Conservation (phyloP, 2,113 vertebrate genomes). For the Rhynchomys soricoides region DNA sequence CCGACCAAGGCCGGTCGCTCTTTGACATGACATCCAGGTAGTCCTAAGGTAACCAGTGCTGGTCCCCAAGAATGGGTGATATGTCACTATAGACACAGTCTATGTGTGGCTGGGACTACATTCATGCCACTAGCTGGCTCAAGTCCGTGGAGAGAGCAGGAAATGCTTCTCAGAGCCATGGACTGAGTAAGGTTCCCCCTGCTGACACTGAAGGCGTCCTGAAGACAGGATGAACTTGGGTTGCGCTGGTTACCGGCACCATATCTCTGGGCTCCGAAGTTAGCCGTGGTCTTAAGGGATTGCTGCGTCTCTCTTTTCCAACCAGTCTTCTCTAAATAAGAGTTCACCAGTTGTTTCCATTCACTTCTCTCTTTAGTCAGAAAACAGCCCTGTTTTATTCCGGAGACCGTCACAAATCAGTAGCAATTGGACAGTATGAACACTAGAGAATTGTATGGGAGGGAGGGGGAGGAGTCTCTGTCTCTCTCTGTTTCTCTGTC, state of each 20-base stretch:
- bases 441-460: constrained; percentile 76
- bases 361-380: constrained; percentile 70
- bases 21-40: constrained; percentile 62
- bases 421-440: constrained; percentile 77
- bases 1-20: constrained; percentile 1
- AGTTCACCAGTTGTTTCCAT: constrained; percentile 64
- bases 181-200: not conserved
- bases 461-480: not conserved
- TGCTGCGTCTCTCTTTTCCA: constrained; percentile 63
- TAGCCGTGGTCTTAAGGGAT: constrained; percentile 20
- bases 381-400: constrained; percentile 68
- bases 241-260: not conserved
- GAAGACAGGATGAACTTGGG: constrained; percentile 16
- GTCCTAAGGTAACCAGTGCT: constrained; percentile 62
- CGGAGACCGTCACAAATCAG: constrained; percentile 82
- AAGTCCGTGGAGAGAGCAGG: constrained; percentile 8
- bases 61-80: constrained; percentile 49
- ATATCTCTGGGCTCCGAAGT: not conserved
- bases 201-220: not conserved
- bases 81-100: not conserved
- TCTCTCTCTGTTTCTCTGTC: not conserved
- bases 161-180: not conserved
- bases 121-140: not conserved
- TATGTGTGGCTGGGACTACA: constrained; percentile 44
- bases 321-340: constrained; percentile 70